Evolutionary conservation across 2,888 invertebrate genomes (phyloP), one percentile per base, ranked within the genome.

Genomic region (Punctoribates punctum): DNA sequence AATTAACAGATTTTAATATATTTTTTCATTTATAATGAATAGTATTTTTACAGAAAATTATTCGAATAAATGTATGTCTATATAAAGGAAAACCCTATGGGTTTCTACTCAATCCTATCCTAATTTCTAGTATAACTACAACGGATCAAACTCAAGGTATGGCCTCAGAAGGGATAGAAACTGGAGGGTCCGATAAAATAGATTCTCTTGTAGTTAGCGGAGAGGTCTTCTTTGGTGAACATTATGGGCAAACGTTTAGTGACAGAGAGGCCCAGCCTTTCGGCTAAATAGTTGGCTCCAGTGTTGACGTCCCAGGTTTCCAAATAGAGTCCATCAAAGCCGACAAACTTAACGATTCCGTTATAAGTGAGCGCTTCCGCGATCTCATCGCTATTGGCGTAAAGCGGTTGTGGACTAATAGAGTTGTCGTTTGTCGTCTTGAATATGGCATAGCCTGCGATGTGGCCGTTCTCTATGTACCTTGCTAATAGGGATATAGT

Each of bases 321-420:
- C 48, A 76, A 73, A 13, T 29, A 34, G n/a, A 76, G 17, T n/a
- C 46, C 48, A 60, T 76, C 76, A 54, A 23, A 76, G 29, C 73
- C 76, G 27, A 62, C 46, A 57, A 76, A 76, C 46, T 76, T 76
- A 62, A 72, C 46, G 15, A 76, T 29, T 17, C 72, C 72, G 72
- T 76, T 76, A 65, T 76, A 76, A 51, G 57, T 25, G 29, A 76
- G 62, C 38, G 46, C 76, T 76, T 76, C 76, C n/a, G 76, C 76
- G n/a, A 76, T 72, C 42, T 76, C 76, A n/a, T 46, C n/a, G 29
- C 34, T 54, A 46, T 73, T 76, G 2, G 76, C 76, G 25, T 76
- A 76, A n/a, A 76, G 48, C 51, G 76, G 76, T 38, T 76, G 76
- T 15, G 76, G 76, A 46, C 57, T 54, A 29, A 76, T 73, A 0